Conservation (phyloP, 2,888 invertebrate species). For the Malthinus seriepunctatus region DNA sequence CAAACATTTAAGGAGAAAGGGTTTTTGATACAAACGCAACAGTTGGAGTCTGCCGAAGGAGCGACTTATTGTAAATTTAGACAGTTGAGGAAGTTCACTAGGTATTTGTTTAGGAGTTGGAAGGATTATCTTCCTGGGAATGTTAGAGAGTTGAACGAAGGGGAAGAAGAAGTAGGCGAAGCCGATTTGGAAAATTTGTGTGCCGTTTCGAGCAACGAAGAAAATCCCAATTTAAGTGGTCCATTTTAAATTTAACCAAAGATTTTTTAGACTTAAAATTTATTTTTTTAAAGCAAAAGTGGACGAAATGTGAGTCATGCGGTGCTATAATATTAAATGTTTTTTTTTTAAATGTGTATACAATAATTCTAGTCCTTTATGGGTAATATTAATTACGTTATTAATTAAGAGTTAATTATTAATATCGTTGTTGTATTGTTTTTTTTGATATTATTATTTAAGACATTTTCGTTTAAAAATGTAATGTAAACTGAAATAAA, state of each 20-base stretch:
- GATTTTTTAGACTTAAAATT: slow-evolving; percentile 18
- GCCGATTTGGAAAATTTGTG: slow-evolving; percentile 23
- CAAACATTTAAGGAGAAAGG: slow-evolving; percentile 93
- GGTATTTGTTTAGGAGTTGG: slow-evolving; percentile 91
- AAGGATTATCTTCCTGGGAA: slow-evolving; percentile 85
- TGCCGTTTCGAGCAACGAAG: slow-evolving; percentile 14
- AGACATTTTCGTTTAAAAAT: no score
- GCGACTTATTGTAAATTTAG: slow-evolving; percentile 93
- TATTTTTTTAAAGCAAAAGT: neutral
- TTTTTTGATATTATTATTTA: no score
- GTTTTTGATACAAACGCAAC: slow-evolving; percentile 90
- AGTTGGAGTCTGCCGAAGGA: slow-evolving; percentile 89
- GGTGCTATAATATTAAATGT: slow-evolving; percentile 16
- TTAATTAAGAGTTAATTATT: no score
- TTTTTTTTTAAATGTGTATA: no score
- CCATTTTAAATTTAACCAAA: slow-evolving; percentile 28
- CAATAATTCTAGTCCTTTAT: slow-evolving; percentile 23
- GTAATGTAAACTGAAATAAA: no score
- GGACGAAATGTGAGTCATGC: slow-evolving; percentile 11
- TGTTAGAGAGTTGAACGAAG: slow-evolving; percentile 48
- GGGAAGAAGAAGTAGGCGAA: slow-evolving; percentile 35
- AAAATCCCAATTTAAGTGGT: slow-evolving; percentile 14
- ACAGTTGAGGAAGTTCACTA: slow-evolving; percentile 86
- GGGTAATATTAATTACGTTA: slow-evolving; percentile 1
- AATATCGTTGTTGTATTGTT: no score